These are phyloP conservation scores for Folsomia manolachei DNA, from an alignment of 2,888 invertebrate species.

Conservation along the genomic window DNA sequence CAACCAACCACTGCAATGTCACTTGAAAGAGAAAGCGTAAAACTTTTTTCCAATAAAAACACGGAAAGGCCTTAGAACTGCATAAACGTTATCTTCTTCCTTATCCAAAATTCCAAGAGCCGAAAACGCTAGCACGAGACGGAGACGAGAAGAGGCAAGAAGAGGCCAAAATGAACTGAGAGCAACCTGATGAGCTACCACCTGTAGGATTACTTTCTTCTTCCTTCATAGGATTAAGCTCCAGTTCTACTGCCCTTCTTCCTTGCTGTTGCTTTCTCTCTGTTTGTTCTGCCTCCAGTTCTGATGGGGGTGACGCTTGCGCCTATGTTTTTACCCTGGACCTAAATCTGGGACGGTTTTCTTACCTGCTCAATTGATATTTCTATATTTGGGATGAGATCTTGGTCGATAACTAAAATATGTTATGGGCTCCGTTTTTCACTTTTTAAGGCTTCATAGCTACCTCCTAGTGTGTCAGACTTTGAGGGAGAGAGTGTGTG, in stretches of 20 bases:
- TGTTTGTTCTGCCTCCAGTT: slow-evolving; percentile 21
- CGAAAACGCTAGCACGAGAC: too few species aligned
- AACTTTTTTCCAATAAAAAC: too few species aligned
- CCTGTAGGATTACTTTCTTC: slow-evolving; percentile 39
- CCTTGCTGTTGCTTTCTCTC: background rate
- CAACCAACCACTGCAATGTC: too few species aligned
- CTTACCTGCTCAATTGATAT: slow-evolving; percentile 23
- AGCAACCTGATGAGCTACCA: slow-evolving; percentile 48
- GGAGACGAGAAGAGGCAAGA: background rate
- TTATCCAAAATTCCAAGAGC: too few species aligned
- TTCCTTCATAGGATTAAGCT: background rate
- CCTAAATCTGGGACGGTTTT: slow-evolving; percentile 19
- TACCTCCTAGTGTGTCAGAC: background rate
- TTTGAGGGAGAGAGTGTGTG: background rate
- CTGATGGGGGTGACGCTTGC: slow-evolving; percentile 15
- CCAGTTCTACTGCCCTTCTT: background rate
- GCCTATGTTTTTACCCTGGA: background rate
- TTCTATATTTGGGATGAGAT: slow-evolving; percentile 23
- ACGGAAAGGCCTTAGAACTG: too few species aligned
- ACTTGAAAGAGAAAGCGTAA: too few species aligned
- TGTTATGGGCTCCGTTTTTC: slow-evolving; percentile 2
- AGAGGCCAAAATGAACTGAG: background rate
- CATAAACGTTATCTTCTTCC: too few species aligned
- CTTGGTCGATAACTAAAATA: slow-evolving; percentile 23
- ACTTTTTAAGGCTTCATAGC: background rate